phyloP scores from a whole-genome alignment of 2,888 invertebrate genomes.

The Anticlea derivata region DNA sequence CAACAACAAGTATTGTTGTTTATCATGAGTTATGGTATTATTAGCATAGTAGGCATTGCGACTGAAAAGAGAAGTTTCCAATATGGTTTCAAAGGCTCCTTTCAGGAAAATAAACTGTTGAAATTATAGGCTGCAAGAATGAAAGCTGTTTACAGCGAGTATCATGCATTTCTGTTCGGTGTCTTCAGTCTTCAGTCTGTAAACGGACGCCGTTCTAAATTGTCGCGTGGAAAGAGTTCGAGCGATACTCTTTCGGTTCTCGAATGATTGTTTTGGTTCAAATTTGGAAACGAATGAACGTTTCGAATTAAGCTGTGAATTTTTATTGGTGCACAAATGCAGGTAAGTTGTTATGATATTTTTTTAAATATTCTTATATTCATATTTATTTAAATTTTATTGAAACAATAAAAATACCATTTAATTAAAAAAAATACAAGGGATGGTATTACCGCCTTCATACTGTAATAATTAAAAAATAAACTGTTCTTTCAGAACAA shows the following conservation, averaged over 20 bases:
- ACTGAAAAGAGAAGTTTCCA: too few relatives aligned
- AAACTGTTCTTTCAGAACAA: too few relatives aligned
- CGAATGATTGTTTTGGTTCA: background rate
- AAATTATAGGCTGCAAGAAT: background rate
- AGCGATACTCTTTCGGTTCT: background rate
- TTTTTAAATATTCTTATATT: background rate
- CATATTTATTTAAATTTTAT: too few relatives aligned
- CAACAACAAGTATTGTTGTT: too few relatives aligned
- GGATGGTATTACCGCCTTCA: too few relatives aligned
- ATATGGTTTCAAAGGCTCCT: background rate
- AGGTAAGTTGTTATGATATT: conserved; percentile 4
- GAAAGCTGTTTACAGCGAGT: background rate
- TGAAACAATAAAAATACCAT: too few relatives aligned
- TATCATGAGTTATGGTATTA: too few relatives aligned
- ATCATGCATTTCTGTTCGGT: conserved; percentile 16
- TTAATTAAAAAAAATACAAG: too few relatives aligned
- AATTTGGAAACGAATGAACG: background rate
- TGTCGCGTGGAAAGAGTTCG: conserved; percentile 4
- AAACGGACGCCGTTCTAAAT: conserved; percentile 10
- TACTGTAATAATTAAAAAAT: too few relatives aligned
- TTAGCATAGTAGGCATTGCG: too few relatives aligned
- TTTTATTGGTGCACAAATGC: background rate
- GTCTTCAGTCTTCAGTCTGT: conserved; percentile 23
- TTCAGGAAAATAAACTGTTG: background rate
- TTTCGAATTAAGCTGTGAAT: background rate